phyloP scores from a whole-genome alignment of 1,140 invertebrate genomes.

The Drosophila busckii region DNA sequence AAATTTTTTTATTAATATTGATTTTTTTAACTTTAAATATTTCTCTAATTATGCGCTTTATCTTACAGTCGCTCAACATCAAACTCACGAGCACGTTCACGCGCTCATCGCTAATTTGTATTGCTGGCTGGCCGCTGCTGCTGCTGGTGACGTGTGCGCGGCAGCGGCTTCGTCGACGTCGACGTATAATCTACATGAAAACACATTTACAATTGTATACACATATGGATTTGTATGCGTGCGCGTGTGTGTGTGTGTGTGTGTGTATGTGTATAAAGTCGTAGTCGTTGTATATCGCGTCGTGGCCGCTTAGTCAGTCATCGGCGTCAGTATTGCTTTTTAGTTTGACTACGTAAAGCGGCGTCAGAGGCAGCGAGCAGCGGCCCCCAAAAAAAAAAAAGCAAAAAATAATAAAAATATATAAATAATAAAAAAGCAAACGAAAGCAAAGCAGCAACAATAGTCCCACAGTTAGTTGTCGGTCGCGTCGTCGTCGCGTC shows the following conservation, averaged over 20 bases:
- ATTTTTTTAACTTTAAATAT: too few relatives aligned
- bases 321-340: conserved; percentile 55
- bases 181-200: too few relatives aligned
- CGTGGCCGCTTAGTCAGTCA: conserved; percentile 60
- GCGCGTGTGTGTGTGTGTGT: too few relatives aligned
- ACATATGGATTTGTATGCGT: too few relatives aligned
- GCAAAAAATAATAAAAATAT: conserved; percentile 6
- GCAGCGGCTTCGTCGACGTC: conserved; percentile 21
- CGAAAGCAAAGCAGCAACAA: conserved; percentile 18
- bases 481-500: conserved; percentile 30
- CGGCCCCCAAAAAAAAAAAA: conserved; percentile 1
- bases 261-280: background rate
- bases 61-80: background rate
- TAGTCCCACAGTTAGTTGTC: conserved; percentile 31
- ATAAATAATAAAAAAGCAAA: conserved; percentile 12
- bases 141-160: conserved; percentile 51
- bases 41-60: too few relatives aligned
- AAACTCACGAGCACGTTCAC: conserved; percentile 12
- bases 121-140: conserved; percentile 3
- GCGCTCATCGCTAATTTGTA: conserved; percentile 18
- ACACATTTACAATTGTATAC: too few relatives aligned
- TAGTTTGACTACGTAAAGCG: conserved; percentile 55
- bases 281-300: conserved; percentile 22
- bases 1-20: too few relatives aligned
- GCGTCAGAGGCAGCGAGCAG: conserved; percentile 37